phyloP scores from a whole-genome alignment of 2,888 invertebrate species.

The Malthinus seriepunctatus region DNA sequence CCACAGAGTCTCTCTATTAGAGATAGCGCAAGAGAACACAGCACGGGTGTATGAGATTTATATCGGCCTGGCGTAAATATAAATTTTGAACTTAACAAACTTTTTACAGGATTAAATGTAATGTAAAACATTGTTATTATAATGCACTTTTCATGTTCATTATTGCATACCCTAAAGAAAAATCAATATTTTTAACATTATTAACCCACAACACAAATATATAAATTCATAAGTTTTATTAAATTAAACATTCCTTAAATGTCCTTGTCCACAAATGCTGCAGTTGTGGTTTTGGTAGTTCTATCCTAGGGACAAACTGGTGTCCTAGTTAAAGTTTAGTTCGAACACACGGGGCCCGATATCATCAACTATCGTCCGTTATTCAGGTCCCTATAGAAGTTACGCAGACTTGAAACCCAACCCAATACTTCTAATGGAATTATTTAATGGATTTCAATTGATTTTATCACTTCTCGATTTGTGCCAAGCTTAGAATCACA shows the following conservation, averaged over 20 bases:
- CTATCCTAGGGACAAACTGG: constrained; percentile 13
- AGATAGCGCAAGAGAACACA: no score
- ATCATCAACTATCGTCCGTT: constrained; percentile 15
- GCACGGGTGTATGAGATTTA: no score
- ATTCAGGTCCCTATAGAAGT: constrained; percentile 11
- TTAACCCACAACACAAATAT: no score
- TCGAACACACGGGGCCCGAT: constrained; percentile 16
- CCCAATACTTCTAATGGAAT: constrained; percentile 32
- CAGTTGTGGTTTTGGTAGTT: constrained; percentile 13
- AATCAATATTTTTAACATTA: no score
- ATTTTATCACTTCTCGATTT: constrained; percentile 34
- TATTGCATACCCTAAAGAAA: no score
- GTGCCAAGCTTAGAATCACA: constrained; percentile 29
- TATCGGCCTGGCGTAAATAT: no score
- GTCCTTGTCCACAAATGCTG: constrained; percentile 2
- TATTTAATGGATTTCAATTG: constrained; percentile 35
- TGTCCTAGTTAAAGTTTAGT: constrained; percentile 8
- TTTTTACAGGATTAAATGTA: no score
- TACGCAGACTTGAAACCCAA: constrained; percentile 9
- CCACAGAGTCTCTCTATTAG: no score
- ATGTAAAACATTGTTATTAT: no score
- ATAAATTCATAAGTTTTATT: no score
- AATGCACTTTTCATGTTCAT: no score
- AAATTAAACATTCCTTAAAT: not conserved
- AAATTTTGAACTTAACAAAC: no score